These are phyloP conservation scores for Pithys albifrons DNA, from an alignment of 2,113 vertebrate genomes.

Conservation along the genomic window DNA sequence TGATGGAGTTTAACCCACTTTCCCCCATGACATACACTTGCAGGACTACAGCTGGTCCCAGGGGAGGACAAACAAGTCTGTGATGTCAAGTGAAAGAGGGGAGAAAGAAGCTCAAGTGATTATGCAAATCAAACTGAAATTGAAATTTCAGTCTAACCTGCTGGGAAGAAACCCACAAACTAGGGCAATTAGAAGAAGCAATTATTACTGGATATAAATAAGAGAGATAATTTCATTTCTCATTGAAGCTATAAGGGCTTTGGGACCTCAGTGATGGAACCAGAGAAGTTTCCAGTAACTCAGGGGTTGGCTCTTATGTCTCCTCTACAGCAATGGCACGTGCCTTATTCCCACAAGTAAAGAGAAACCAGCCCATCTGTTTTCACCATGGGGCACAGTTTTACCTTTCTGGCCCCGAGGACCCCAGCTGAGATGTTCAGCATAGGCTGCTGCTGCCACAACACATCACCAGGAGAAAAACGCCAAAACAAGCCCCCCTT, in stretches of 20 bases:
- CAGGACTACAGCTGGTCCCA: background rate
- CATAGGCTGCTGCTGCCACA: background rate
- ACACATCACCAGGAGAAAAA: background rate
- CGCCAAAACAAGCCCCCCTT: background rate
- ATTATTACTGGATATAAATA: constrained; percentile 42
- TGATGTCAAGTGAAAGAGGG: background rate
- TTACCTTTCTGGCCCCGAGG: background rate
- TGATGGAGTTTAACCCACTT: background rate
- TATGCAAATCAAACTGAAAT: constrained; percentile 38
- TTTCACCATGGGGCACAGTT: background rate
- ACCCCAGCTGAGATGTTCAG: background rate
- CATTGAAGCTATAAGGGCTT: constrained; percentile 46
- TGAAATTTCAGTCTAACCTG: constrained; percentile 47
- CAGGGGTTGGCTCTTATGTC: background rate
- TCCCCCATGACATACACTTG: background rate
- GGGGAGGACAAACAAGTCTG: background rate
- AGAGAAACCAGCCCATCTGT: background rate
- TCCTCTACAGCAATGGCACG: background rate
- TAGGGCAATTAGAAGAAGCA: constrained; percentile 45
- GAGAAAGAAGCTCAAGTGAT: background rate
- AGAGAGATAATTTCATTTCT: constrained; percentile 35
- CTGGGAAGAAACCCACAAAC: constrained; percentile 33
- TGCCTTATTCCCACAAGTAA: background rate
- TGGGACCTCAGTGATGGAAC: background rate
- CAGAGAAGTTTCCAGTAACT: constrained; percentile 4